Evolutionary conservation across 1,140 invertebrate genomes (phyloP), one percentile per base, ranked within the genome.

Genomic region (Drosophila busckii): DNA sequence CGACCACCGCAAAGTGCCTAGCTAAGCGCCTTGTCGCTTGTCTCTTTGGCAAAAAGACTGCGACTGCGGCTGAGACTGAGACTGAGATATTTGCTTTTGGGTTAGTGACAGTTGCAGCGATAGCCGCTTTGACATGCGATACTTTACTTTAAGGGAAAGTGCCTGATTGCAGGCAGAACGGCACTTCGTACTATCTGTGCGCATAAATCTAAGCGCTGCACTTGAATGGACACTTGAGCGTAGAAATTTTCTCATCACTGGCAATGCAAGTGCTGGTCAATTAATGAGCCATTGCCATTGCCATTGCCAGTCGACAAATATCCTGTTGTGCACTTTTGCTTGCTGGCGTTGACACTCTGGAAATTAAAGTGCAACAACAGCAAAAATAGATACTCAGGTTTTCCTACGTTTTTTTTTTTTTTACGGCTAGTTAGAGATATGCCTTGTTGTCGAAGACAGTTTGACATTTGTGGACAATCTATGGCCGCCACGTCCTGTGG

Each of bases 341-440:
- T 59, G 53, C 58, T 70, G 55, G 52, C 52, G 75, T 82, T 82
- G 75, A 82, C 75, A 82, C 76, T 82, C 70, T 52, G n/a, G n/a
- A n/a, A 82, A 82, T 62, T 82, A 80, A 80, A 78, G 73, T 73
- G 73, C 68, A 73, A 73, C 52, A 70, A 71, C 58, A 23, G 64
- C 55, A 56, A 41, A 71, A 50, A 71, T 54, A 64, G 68, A 69
- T 80, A 73, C 64, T 62, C 46, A n/a, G n/a, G n/a, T n/a, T n/a
- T n/a, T n/a, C n/a, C n/a, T n/a, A n/a, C n/a, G n/a, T 42, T 58
- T 60, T 41, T 7, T 19, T 19, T 41, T 7, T 40, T 56, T 82
- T 82, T 75, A 80, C 75, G 73, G 68, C 75, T 73, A 82, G 73
- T 73, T 82, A 82, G 35, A 80, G 71, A 78, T 78, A 76, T 78